Base-by-base conservation (phyloP, 53 echinoderm and acorn worm genomes). In the Echinarachnius parma region DNA sequence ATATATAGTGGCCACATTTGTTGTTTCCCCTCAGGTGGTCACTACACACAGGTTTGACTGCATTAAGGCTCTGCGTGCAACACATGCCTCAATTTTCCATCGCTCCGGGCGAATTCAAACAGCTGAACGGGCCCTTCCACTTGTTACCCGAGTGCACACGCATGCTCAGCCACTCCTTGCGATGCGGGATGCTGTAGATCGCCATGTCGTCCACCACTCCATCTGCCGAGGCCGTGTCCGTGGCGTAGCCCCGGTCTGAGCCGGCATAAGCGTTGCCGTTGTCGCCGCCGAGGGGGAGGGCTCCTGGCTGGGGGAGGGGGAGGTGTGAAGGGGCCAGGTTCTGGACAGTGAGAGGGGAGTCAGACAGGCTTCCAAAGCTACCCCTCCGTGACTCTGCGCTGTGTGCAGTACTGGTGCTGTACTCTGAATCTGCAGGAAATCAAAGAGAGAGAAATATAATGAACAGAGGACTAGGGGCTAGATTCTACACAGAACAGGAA, bases 91-190 rank as follows among this genome's bases (percentile, higher is more conserved):
- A 72, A 28, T 57, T 57, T 36, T 72, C 74, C 74, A 72, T 61
- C 77, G 48, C 77, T 31, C 21, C 65, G 2, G 66, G 60, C 20
- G 86, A 75, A 44, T 96, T 96, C 27, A 96, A 64, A 53, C 98
- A 96, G 26, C 82, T 80, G 32, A 96, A 90, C 19, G 88, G 80
- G 29, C 91, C 60, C 46, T 83, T 76, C 98, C 98, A 96, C 59
- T 77, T 65, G 20, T 85, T 91, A 20, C 83, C 86, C 34, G 84
- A 82, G 52, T 96, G 98, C 21, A 96, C 98, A 48, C 91, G 54
- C 21, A 96, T 54, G 56, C 80, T 87, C 42, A 96, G 77, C 98
- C 98, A 96, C 50, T 91, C 98, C 67, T 88, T 87, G 36, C 91
- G 81, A 22, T 75, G 84, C 25, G 98, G 98, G 22, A 96, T 79